phyloP scores from a whole-genome alignment of 2,113 vertebrate species.

The Phalacrocorax pelagicus region DNA sequence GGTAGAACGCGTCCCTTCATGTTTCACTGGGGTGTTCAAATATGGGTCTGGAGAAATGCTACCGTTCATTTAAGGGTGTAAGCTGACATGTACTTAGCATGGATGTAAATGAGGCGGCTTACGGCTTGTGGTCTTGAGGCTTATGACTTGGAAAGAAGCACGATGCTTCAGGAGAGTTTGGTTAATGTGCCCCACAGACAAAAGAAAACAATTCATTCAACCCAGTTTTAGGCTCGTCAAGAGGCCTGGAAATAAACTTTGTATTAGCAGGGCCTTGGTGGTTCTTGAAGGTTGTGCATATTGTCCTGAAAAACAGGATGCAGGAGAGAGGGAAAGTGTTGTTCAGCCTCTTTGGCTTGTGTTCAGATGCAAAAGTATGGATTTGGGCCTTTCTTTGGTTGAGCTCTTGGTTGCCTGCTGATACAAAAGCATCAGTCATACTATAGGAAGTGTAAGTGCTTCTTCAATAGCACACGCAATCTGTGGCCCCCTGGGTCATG shows the following conservation, averaged over 20 bases:
- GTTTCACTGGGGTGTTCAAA: neutral
- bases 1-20: fast-evolving
- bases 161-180: neutral
- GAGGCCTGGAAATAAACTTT: neutral
- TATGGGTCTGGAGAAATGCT: neutral
- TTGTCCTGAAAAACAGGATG: neutral
- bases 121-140: neutral
- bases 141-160: neutral
- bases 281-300: neutral
- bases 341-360: neutral
- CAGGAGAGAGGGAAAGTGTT: neutral
- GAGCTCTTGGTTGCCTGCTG: neutral
- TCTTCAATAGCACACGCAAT: neutral
- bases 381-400: neutral
- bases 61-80: neutral
- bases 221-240: neutral
- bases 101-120: neutral
- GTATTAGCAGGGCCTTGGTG: neutral
- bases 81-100: neutral
- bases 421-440: neutral
- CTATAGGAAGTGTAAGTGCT: neutral
- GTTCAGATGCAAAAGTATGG: neutral
- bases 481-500: neutral
- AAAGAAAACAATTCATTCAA: neutral
- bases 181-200: neutral